These are phyloP conservation scores for Tursiops truncatus DNA, from an alignment of 2,113 vertebrate species.

Conservation along the genomic window DNA sequence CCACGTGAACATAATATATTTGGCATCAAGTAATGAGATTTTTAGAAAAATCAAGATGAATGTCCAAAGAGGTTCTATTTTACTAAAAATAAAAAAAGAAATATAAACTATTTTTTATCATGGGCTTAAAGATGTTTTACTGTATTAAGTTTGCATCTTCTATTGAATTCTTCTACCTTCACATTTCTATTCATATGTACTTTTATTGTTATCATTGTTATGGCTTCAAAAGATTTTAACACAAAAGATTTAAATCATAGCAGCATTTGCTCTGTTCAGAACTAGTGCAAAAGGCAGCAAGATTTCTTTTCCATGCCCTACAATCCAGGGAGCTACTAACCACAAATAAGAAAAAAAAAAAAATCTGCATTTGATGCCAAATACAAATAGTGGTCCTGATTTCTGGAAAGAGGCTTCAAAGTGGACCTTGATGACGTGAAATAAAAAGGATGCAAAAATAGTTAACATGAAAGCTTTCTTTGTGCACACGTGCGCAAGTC, in stretches of 20 bases:
- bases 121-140: background rate
- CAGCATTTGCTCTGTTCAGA: background rate
- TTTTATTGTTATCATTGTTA: slow-evolving; percentile 29
- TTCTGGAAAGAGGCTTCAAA: slow-evolving; percentile 45
- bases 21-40: background rate
- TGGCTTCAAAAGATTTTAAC: slow-evolving; percentile 27
- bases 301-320: slow-evolving; percentile 38
- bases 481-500: background rate
- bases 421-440: background rate
- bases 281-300: background rate
- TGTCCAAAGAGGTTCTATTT: background rate
- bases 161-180: background rate
- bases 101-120: background rate
- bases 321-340: background rate
- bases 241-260: slow-evolving; percentile 12
- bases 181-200: background rate
- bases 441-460: slow-evolving; percentile 15
- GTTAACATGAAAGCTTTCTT: background rate
- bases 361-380: background rate
- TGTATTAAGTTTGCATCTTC: background rate
- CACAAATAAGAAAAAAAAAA: background rate
- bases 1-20: background rate
- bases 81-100: slow-evolving; percentile 22
- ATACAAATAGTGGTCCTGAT: background rate
- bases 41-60: background rate